Evolutionary conservation across 2,113 vertebrate genomes (phyloP).

Genomic region (Madoqua kirkii): DNA sequence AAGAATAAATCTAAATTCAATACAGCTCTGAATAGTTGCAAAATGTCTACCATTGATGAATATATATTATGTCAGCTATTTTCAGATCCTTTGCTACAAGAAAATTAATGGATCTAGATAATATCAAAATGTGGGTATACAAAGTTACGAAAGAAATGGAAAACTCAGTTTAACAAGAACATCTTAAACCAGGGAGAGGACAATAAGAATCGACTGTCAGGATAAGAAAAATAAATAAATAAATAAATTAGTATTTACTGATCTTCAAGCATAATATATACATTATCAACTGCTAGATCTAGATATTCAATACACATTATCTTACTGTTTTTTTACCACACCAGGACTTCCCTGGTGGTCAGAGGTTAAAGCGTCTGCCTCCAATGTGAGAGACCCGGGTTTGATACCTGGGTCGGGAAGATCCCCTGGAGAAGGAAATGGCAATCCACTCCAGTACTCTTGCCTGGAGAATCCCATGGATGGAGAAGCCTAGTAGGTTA

Average conservation of each 20-base stretch:
- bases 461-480: too few species aligned
- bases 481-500: too few species aligned
- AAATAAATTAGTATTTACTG: background rate
- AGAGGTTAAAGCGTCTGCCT: too few species aligned
- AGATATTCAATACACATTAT: background rate
- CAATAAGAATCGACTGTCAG: background rate
- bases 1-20: background rate
- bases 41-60: background rate
- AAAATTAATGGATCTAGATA: background rate
- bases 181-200: background rate
- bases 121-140: background rate
- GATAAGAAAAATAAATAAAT: background rate
- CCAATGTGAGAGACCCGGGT: too few species aligned
- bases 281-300: background rate
- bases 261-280: background rate
- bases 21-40: background rate
- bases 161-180: background rate
- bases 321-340: background rate
- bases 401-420: too few species aligned
- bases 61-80: background rate
- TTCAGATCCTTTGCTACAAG: background rate
- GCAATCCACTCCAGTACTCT: too few species aligned
- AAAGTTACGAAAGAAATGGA: background rate
- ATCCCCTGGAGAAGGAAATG: too few species aligned
- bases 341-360: too few species aligned